Evolutionary conservation across 2,888 invertebrate species (phyloP).

Genomic region (Mesochorus sp.): DNA sequence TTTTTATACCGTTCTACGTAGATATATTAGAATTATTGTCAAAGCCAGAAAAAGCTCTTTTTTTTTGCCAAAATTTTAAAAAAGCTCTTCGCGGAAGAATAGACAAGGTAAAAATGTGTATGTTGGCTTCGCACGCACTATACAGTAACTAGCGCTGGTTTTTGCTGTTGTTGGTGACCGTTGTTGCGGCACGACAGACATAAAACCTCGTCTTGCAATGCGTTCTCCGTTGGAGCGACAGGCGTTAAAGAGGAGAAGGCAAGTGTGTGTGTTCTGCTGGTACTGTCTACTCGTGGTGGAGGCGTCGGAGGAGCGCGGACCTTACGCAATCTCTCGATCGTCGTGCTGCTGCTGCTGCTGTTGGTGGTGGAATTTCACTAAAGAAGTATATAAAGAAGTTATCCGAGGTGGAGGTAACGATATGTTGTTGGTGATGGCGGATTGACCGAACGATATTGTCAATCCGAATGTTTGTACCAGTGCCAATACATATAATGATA

Average conservation of each 20-base stretch:
- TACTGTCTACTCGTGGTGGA: conserved; percentile 58
- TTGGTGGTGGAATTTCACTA: conserved; percentile 28
- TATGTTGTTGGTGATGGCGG: conserved; percentile 47
- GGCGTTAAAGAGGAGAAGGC: conserved; percentile 66
- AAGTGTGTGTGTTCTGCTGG: too few relatives aligned
- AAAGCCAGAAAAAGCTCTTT: too few relatives aligned
- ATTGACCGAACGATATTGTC: conserved; percentile 37
- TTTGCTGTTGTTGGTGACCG: conserved; percentile 43
- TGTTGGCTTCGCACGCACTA: conserved; percentile 55
- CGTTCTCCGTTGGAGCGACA: conserved; percentile 65
- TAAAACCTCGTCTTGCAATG: conserved; percentile 66
- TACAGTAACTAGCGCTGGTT: conserved; percentile 56
- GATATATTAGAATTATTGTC: too few relatives aligned
- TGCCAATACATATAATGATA: too few relatives aligned
- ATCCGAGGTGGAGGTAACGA: conserved; percentile 13
- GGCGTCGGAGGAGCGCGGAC: conserved; percentile 53
- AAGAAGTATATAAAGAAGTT: conserved; percentile 24
- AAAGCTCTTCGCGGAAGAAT: too few relatives aligned
- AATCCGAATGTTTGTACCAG: too few relatives aligned
- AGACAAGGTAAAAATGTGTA: background rate
- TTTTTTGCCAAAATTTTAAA: too few relatives aligned
- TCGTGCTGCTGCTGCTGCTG: conserved; percentile 27
- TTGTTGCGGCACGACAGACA: conserved; percentile 62
- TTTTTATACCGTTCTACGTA: too few relatives aligned
- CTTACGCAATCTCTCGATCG: conserved; percentile 53